A percentile compares a stretch with the other conserved stretches of the same genome.
phyloP scores from a whole-genome alignment of 1,140 invertebrate species.

The Drosophila truncata region DNA sequence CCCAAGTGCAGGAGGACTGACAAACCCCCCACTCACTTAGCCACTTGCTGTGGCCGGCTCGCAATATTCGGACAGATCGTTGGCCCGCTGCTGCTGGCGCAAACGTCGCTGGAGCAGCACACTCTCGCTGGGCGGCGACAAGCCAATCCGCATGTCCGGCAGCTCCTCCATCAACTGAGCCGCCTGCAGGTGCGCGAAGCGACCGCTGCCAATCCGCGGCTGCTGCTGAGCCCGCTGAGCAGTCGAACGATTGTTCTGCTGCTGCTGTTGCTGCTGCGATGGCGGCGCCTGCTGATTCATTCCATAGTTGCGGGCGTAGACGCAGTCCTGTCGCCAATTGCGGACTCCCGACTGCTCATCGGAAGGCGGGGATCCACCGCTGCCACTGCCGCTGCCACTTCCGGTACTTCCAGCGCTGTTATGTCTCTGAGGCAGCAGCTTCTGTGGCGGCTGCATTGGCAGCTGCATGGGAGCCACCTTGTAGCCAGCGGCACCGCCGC shows the following conservation, averaged over 20 bases:
- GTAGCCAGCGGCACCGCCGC: conserved; percentile 63
- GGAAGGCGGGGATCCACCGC: conserved; percentile 73
- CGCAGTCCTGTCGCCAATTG: conserved; percentile 82
- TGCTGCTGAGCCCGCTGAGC: conserved; percentile 47
- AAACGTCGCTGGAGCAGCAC: conserved; percentile 91
- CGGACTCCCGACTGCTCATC: conserved; percentile 73
- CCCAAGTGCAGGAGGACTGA: conserved; percentile 1
- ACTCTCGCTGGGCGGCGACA: conserved; percentile 94
- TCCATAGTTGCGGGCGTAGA: conserved; percentile 68
- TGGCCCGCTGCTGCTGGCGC: conserved; percentile 63
- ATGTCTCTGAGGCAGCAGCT: conserved; percentile 11
- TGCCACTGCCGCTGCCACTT: conserved; percentile 62
- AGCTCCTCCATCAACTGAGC: conserved; percentile 64
- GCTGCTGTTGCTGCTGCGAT: conserved; percentile 36
- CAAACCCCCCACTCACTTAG: conserved; percentile 41
- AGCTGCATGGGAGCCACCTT: conserved; percentile 51
- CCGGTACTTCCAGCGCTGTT: conserved; percentile 44
- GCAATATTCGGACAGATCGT: conserved; percentile 70
- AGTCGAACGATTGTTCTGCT: conserved; percentile 23
- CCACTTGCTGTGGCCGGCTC: conserved; percentile 80
- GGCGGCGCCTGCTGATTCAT: conserved; percentile 49
- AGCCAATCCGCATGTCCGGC: conserved; percentile 87
- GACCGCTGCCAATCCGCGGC: conserved; percentile 65
- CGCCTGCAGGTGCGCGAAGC: conserved; percentile 57
- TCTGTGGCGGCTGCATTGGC: conserved; percentile 31